Evolutionary conservation across 2,797 vertebrate genomes (phyloP), one percentile per base, ranked within the genome.

Genomic region (Halcyon chelicuti): DNA sequence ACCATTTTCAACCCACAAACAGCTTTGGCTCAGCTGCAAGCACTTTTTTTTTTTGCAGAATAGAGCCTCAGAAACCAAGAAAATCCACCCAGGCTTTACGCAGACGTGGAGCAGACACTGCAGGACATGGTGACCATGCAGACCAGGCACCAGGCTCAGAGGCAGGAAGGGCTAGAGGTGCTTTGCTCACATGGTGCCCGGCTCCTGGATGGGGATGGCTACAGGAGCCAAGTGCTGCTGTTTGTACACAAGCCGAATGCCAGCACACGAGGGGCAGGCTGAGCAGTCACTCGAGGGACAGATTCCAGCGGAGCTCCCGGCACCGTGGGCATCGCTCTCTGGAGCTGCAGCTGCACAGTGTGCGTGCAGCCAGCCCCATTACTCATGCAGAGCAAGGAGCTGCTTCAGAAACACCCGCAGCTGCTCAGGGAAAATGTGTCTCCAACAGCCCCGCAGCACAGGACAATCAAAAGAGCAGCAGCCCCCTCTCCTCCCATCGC

Each of bases 321-420:
- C 47, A 73, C 66, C 21, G 0, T 54, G 17, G n/a, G 39, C 63
- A 29, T 5, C 5, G 35, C 72, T 80, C 75, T 44, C 23, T 2
- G 2, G 63, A 93, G 93, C 84, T 80, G 95, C 93, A 95, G 95
- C 91, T 97, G 94, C 68, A 33, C 0, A 2, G 55, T 0, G 12
- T n/a, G 78, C 4, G 14, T 85, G 92, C 94, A 73, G 86, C 51
- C 88, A 96, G 77, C 72, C 23, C 77, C 84, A 85, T 93, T 54
- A 79, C 77, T 92, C 95, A 95, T 11, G 13, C 3, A 0, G 66
- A 68, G 85, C 70, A 58, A 93, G 79, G 29, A 93, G 92, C 80
- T 83, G 86, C 86, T 84, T 82, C 86, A 87, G 71, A 85, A 90
- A 86, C 26, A 65, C 12, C 88, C 82, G 63, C 74, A 93, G 83